Evolutionary conservation across 2,888 invertebrate species (phyloP), one percentile per base, ranked within the genome.

Genomic region (Lissonota sp.): DNA sequence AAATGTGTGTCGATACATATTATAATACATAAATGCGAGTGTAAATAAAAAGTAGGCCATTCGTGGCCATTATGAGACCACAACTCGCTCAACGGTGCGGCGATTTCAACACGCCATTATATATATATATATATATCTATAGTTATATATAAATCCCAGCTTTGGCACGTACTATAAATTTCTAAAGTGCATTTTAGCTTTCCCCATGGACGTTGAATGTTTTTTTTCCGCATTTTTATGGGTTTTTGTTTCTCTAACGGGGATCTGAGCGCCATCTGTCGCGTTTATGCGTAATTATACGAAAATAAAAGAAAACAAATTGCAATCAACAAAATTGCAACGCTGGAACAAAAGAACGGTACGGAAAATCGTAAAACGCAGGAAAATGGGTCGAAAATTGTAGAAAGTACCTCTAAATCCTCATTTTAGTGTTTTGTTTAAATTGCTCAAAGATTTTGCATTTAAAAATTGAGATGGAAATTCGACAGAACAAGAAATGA

Each of bases 181-280:
- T 81, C 81, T 81, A 81, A 70, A 70, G 46, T 70, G 42, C 40
- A 74, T 77, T 57, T 46, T 14, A 81, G 74, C 81, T 81, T 81
- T 81, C 77, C 62, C 80, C 26, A 26, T 37, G 63, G 12, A 16
- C 46, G 58, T 70, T 66, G 8, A 70, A 49, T 39, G 57, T 10
- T 67, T 37, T 69, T 16, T 58, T 70, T 6, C 12, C 16, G 6
- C 53, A 1, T 53, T 53, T 26, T 26, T 26, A 26, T 26, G 26
- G 26, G 26, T 26, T 26, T 26, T 26, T 26, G 26, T 14, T 6
- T 53, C 53, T 53, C 53, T 26, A 53, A 37, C 53, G 75, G 12
- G 49, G 69, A 26, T 53, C 39, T 39, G 44, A 39, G 53, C 1
- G 60, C 53, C 75, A 75, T 75, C 75, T 69, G 75, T 5, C 6